Base-by-base conservation (phyloP, 2,888 invertebrate species). In the Antitype chi region DNA sequence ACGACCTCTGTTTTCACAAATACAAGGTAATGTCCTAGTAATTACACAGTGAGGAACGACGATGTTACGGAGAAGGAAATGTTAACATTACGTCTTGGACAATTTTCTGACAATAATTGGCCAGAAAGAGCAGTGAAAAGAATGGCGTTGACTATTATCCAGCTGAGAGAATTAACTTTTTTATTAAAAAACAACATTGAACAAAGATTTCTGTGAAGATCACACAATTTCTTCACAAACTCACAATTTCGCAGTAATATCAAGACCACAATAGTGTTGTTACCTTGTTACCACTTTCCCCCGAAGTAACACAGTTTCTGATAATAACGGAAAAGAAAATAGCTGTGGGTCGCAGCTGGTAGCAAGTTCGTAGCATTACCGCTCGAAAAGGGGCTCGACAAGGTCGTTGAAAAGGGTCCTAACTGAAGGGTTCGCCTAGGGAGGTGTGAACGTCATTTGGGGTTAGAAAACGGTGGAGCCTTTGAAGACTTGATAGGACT, bases 311-410 rank as follows among this genome's bases (percentile, higher is more conserved):
- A 55, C 60, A 49, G 49, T 63, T 70, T 64, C 38, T 71, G 64
- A 76, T 87, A 78, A 75, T 84, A 84, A 63, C 49, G n/a, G 53
- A 59, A 63, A 63, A 69, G 23, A 59, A 70, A 74, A 57, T 74
- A 38, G 38, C 28, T 60, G 70, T 73, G 68, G 67, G 85, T 80
- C 64, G 52, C 87, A 84, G 64, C 38, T 84, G 87, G 57, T 32
- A 25, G 57, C 55, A 76, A 52, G 57, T 32, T 62, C 23, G n/a
- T 53, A 25, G 20, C 57, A 38, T 74, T 84, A 74, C 72, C 84
- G 60, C n/a, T 28, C 28, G 66, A 77, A 63, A 78, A 74, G 28
- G 80, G 69, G 64, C 25, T n/a, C 64, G 43, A 60, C n/a, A 55
- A 70, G 75, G 69, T 20, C 32, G 32, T 55, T 2, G 52, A 59